Conservation (phyloP, 2,113 vertebrate species). For the Brachyistius frenatus region DNA sequence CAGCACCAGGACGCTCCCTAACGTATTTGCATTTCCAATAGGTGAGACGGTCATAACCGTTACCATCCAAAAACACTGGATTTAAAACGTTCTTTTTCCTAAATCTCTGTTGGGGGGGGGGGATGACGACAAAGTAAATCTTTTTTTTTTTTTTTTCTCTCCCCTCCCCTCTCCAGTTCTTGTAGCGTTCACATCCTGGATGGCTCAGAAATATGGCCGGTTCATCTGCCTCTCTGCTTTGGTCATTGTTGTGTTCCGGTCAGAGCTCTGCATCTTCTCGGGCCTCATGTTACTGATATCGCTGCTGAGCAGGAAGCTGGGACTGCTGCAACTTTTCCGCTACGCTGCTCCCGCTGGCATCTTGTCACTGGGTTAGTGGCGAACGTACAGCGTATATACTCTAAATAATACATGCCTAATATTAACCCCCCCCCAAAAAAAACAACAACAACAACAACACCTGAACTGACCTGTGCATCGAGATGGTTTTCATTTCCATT, state of each 20-base stretch:
- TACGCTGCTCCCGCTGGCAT: constrained; percentile 89
- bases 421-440: no score
- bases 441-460: no score
- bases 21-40: constrained; percentile 91
- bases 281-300: constrained; percentile 90
- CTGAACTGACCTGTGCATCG: neutral
- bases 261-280: constrained; percentile 91
- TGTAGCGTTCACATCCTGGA: constrained; percentile 90
- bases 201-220: constrained; percentile 85
- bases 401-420: neutral
- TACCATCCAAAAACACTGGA: no score
- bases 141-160: no score
- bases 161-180: constrained; percentile 83
- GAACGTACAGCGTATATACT: neutral
- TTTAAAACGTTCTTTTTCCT: neutral
- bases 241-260: constrained; percentile 91
- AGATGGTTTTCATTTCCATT: constrained; percentile 6
- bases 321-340: constrained; percentile 80
- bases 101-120: neutral
- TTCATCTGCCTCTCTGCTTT: constrained; percentile 93
- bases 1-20: constrained; percentile 94
- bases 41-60: constrained; percentile 78
- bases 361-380: constrained; percentile 88
- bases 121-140: neutral
- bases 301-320: constrained; percentile 84